These are phyloP conservation scores for Muraenolepis orangiensis DNA, from an alignment of 2,797 vertebrate genomes.

Conservation along the genomic window DNA sequence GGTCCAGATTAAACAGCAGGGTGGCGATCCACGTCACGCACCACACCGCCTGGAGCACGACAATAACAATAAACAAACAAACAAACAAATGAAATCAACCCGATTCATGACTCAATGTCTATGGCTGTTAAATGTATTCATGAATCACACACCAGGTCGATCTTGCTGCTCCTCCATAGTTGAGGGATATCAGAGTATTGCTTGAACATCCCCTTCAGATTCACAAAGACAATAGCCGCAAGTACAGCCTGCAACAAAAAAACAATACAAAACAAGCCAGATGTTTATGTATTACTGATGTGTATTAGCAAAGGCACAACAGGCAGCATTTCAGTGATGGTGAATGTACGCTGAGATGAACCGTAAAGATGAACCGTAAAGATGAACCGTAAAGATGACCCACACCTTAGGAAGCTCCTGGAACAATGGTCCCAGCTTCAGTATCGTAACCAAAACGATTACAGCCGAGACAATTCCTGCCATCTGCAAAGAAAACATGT, in stretches of 20 bases:
- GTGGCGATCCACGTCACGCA: slow-evolving; percentile 87
- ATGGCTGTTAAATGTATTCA: neutral
- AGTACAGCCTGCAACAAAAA: slow-evolving; percentile 81
- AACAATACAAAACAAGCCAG: neutral
- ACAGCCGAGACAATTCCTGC: slow-evolving; percentile 81
- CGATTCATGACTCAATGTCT: neutral
- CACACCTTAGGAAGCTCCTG: slow-evolving; percentile 88
- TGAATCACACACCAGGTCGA: slow-evolving; percentile 91
- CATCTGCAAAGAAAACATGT: slow-evolving; percentile 69
- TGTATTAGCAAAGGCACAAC: neutral
- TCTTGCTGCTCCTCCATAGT: slow-evolving; percentile 84
- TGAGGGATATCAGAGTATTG: slow-evolving; percentile 79
- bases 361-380: neutral
- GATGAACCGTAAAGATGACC: neutral
- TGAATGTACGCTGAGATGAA: neutral
- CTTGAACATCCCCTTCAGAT: slow-evolving; percentile 92
- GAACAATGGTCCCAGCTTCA: slow-evolving; percentile 91
- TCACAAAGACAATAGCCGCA: slow-evolving; percentile 82
- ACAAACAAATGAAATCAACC: neutral
- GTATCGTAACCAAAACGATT: slow-evolving; percentile 86
- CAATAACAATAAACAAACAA: neutral
- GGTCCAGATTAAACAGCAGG: slow-evolving; percentile 85
- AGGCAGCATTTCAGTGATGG: neutral
- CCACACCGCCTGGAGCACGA: slow-evolving; percentile 82
- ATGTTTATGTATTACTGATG: neutral